Conservation (phyloP, 2,113 vertebrate species). For the Chaetura pelagica region DNA sequence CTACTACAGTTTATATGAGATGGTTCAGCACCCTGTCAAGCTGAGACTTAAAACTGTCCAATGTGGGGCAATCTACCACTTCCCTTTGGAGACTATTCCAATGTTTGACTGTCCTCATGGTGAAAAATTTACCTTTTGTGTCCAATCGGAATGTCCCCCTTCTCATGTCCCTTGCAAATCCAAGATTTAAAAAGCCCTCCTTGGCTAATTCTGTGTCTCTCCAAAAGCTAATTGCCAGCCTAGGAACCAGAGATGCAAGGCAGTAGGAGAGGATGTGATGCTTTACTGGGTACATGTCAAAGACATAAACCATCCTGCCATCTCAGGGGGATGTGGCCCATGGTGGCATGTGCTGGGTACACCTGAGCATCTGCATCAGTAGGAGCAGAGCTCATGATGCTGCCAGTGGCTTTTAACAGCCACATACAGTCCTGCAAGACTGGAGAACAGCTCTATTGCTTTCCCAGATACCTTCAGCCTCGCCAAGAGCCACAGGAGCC, state of each 20-base stretch:
- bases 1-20: too few relatives aligned
- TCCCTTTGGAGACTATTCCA: too few relatives aligned
- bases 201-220: not conserved
- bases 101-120: too few relatives aligned
- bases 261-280: not conserved
- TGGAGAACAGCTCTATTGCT: not conserved
- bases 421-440: not conserved
- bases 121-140: too few relatives aligned
- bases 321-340: not conserved
- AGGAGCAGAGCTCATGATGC: not conserved
- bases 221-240: not conserved
- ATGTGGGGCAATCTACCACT: too few relatives aligned
- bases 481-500: fast-evolving
- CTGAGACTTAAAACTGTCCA: too few relatives aligned
- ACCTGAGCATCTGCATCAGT: not conserved
- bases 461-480: not conserved
- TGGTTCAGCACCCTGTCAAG: too few relatives aligned
- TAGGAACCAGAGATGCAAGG: not conserved
- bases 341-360: not conserved
- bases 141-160: not conserved
- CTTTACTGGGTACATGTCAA: not conserved
- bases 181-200: conserved; percentile 15
- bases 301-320: not conserved
- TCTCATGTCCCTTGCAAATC: not conserved
- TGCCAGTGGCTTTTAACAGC: not conserved